Base-by-base conservation (phyloP, 2,888 invertebrate species). In the Cryptops parisi region DNA sequence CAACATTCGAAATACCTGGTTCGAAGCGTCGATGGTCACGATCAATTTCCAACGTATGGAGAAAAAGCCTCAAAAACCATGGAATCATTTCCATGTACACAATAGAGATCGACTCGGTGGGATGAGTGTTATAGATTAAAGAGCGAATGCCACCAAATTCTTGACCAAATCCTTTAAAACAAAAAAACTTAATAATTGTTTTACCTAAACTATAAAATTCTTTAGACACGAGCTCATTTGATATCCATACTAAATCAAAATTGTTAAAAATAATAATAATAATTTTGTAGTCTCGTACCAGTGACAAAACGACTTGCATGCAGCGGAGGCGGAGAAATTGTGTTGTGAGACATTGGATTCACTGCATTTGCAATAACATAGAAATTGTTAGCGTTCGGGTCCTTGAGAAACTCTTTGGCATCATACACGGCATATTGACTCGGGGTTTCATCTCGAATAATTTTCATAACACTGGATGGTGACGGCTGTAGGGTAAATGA, bases 131-230 rank as follows among this genome's bases (percentile, higher is more conserved):
- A 55, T 79, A 79, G 48, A 93, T 72, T 67, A 85, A 82, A 22
- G 86, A 86, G 0, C 86, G 82, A 61, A 96, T 81, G 48, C 89
- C 87, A 12, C 94, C 94, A 63, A 79, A 78, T 68, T 91, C 89
- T 70, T 91, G 86, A 0, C 94, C 94, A 72, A 85, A 87, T 2
- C 91, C 93, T 78, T 9, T 48, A 53, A 23, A 55, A 40, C 54
- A 24, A 54, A 47, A 47, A 23, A 54, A 15, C 52, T 39, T 45
- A 25, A 22, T 17, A 44, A 4, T 23, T 44, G 21, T 25, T 44
- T 44, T 21, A 44, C 3, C n/a, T n/a, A n/a, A n/a, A n/a, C n/a
- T n/a, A n/a, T n/a, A n/a, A n/a, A n/a, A n/a, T n/a, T n/a, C n/a
- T n/a, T n/a, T n/a, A n/a, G n/a, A n/a, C n/a, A n/a, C n/a, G n/a